A percentile compares a stretch with the other conserved stretches of the same genome.
phyloP scores from a whole-genome alignment of 2,113 vertebrate genomes.

The Podocnemis expansa region DNA sequence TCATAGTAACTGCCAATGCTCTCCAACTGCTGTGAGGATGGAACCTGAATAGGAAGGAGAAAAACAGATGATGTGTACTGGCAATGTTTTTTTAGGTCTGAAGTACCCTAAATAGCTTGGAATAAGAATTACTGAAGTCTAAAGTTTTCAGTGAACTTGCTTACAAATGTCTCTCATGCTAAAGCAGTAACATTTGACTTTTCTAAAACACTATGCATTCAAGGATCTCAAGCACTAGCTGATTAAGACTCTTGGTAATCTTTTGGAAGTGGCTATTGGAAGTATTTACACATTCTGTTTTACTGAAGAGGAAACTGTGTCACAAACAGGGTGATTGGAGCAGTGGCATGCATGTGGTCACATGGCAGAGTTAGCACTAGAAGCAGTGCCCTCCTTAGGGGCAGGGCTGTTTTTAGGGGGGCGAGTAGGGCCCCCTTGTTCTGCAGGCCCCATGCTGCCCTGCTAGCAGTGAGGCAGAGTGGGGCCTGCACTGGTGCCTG shows the following conservation, averaged over 20 bases:
- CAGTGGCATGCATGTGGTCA: not conserved
- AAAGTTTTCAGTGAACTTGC: slow-evolving; percentile 50
- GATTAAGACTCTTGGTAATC: not conserved
- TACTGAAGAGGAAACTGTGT: slow-evolving; percentile 3
- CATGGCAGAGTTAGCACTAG: not conserved
- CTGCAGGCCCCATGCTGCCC: too few species aligned
- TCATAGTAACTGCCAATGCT: slow-evolving; percentile 33
- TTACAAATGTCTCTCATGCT: slow-evolving; percentile 39
- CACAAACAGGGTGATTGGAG: not conserved
- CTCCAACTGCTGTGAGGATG: slow-evolving; percentile 36
- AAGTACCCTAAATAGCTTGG: slow-evolving; percentile 7
- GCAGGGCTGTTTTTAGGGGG: too few species aligned
- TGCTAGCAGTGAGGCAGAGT: too few species aligned
- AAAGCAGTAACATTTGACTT: slow-evolving; percentile 24
- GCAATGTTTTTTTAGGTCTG: slow-evolving; percentile 29
- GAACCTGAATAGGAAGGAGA: slow-evolving; percentile 52
- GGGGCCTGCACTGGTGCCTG: too few species aligned
- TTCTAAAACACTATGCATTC: not conserved
- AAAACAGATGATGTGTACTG: slow-evolving; percentile 45
- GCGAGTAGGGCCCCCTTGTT: too few species aligned
- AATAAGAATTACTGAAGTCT: slow-evolving; percentile 14
- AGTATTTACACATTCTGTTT: not conserved
- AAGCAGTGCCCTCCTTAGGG: too few species aligned
- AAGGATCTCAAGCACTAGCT: not conserved
- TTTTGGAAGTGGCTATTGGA: not conserved